Conservation (phyloP, 2,113 vertebrate genomes). For the Phodopus roborovskii region DNA sequence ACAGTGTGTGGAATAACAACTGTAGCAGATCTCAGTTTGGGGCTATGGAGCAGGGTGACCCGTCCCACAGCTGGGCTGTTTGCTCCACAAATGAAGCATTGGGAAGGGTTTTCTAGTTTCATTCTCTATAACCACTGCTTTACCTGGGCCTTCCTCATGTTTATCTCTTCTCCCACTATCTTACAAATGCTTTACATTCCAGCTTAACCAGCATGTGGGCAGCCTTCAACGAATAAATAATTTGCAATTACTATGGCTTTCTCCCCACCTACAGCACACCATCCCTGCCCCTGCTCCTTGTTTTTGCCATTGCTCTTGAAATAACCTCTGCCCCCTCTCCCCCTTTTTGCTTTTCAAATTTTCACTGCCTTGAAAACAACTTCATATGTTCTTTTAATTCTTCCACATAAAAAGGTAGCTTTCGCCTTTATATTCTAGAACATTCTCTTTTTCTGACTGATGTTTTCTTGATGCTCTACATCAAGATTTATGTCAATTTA, state of each 20-base stretch:
- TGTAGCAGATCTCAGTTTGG: not conserved
- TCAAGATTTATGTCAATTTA: not conserved
- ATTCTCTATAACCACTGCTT: not conserved
- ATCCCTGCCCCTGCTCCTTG: not conserved
- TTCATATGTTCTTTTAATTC: not conserved
- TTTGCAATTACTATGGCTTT: not conserved
- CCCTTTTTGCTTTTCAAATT: not conserved
- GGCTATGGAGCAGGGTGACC: not conserved
- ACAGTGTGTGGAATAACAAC: not conserved
- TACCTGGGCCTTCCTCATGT: not conserved
- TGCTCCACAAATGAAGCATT: not conserved
- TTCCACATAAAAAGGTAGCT: not conserved
- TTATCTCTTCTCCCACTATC: not conserved
- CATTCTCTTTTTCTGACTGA: not conserved
- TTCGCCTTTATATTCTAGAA: too few species aligned
- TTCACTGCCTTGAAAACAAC: not conserved
- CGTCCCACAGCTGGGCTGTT: not conserved
- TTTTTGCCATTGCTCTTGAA: not conserved
- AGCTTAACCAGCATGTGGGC: not conserved
- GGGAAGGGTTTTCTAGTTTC: slow-evolving; percentile 36
- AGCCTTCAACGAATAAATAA: not conserved
- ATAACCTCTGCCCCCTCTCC: not conserved
- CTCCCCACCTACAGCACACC: not conserved
- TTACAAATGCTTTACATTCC: not conserved
- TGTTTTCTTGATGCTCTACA: not conserved